A percentile compares a stretch with the other conserved stretches of the same genome.
Evolutionary conservation across 2,888 invertebrate genomes (phyloP).

Genomic region (Atrina japonica): DNA sequence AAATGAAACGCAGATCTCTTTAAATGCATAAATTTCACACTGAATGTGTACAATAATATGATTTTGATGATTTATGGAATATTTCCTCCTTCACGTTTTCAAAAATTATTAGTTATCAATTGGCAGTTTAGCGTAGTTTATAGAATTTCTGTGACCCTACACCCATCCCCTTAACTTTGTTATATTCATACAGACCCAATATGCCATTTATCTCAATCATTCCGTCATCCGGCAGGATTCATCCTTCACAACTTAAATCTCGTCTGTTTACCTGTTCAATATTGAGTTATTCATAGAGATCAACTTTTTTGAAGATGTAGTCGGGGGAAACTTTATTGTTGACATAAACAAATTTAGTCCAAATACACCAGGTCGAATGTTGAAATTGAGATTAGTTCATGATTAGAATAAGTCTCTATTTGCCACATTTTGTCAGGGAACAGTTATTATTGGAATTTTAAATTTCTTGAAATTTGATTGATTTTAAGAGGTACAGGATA

Average conservation of each 20-base stretch:
- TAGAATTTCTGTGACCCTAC: constrained; percentile 5
- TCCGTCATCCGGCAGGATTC: constrained; percentile 45
- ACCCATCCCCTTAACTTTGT: constrained; percentile 37
- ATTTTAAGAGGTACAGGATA: no score
- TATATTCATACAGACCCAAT: constrained; percentile 22
- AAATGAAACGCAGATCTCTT: constrained; percentile 24
- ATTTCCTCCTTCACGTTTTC: constrained; percentile 32
- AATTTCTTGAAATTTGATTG: no score
- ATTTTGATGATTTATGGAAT: constrained; percentile 40
- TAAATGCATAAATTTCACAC: constrained; percentile 41
- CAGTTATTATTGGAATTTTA: no score
- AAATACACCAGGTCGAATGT: neutral
- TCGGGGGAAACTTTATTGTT: constrained; percentile 7
- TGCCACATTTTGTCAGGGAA: constrained; percentile 8
- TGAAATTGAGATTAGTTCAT: constrained; percentile 20
- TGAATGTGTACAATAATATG: constrained; percentile 27
- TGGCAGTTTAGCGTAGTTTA: constrained; percentile 32
- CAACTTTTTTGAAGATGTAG: constrained; percentile 6
- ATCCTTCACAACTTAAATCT: constrained; percentile 37
- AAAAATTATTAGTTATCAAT: constrained; percentile 38
- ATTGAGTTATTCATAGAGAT: constrained; percentile 22
- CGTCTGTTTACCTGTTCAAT: constrained; percentile 33
- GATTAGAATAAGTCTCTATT: constrained; percentile 14
- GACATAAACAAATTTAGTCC: constrained; percentile 13
- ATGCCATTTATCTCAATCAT: constrained; percentile 59